Percentiles rank a stretch among this genome's conserved stretches.
Evolutionary conservation across 2,888 invertebrate genomes (phyloP).

Genomic region (Apoda limacodes): DNA sequence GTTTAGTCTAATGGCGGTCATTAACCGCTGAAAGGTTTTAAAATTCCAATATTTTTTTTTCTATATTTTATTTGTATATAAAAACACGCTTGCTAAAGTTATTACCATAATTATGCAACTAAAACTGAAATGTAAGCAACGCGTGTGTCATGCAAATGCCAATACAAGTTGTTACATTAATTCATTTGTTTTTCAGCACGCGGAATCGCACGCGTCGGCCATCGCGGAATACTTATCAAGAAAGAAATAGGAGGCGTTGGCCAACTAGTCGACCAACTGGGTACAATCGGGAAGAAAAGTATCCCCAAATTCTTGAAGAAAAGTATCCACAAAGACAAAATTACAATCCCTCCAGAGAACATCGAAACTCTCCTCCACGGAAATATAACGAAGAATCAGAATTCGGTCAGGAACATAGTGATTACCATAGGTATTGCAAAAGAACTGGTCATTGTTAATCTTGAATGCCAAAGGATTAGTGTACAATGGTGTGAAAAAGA

Average conservation of each 20-base stretch:
- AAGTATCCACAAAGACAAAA: no score
- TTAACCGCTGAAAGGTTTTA: no score
- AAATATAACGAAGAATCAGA: slow-evolving; percentile 35
- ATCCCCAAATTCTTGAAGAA: no score
- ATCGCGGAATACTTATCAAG: slow-evolving; percentile 39
- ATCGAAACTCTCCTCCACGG: slow-evolving; percentile 23
- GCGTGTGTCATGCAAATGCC: no score
- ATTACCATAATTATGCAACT: no score
- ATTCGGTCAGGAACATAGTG: slow-evolving; percentile 32
- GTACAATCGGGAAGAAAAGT: slow-evolving; percentile 18
- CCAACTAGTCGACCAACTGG: slow-evolving; percentile 30
- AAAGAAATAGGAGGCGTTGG: slow-evolving; percentile 41
- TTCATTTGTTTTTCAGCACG: slow-evolving; percentile 29
- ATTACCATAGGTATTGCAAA: slow-evolving; percentile 37
- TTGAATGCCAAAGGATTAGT: no score
- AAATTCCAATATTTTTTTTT: no score
- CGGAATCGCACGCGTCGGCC: slow-evolving; percentile 40
- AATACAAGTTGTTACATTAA: slow-evolving; percentile 13
- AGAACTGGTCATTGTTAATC: slow-evolving; percentile 42
- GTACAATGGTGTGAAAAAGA: no score
- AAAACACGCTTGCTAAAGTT: no score
- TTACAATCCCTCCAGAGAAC: slow-evolving; percentile 18
- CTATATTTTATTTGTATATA: no score
- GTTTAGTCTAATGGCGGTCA: no score
- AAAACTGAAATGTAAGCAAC: no score